phyloP scores from a whole-genome alignment of 2,797 vertebrate genomes.

The Diglossa cyanea region DNA sequence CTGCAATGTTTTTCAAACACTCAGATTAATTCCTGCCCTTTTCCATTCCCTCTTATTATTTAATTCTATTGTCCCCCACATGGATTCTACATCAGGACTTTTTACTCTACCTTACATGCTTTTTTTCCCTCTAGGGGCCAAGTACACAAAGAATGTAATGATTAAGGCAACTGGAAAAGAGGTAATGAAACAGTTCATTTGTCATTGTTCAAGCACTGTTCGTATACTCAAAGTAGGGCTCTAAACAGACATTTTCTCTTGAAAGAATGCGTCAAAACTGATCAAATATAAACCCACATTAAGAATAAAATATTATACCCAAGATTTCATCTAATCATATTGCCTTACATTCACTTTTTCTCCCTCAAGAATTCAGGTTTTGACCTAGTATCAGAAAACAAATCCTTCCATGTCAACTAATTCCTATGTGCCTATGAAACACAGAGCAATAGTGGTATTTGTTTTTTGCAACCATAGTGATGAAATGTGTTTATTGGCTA shows the following conservation, averaged over 20 bases:
- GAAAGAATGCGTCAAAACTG: not conserved
- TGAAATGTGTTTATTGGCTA: conserved; percentile 60
- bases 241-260: not conserved
- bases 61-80: not conserved
- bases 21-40: not conserved
- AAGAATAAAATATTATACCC: not conserved
- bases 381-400: not conserved
- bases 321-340: not conserved
- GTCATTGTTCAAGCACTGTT: not conserved
- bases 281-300: not conserved
- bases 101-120: not conserved
- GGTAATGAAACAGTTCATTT: not conserved
- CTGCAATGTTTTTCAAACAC: not conserved
- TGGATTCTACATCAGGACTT: not conserved
- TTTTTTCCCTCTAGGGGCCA: not conserved
- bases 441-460: conserved; percentile 35
- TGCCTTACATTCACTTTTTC: not conserved
- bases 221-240: not conserved
- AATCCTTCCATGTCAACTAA: conserved; percentile 13
- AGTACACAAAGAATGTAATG: not conserved
- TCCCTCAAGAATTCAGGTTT: not conserved
- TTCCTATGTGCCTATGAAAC: not conserved
- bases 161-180: not conserved
- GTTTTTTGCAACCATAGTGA: conserved; percentile 63
- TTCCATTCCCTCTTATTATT: not conserved